phyloP scores from a whole-genome alignment of 2,888 invertebrate species.

The Athalia circularis region DNA sequence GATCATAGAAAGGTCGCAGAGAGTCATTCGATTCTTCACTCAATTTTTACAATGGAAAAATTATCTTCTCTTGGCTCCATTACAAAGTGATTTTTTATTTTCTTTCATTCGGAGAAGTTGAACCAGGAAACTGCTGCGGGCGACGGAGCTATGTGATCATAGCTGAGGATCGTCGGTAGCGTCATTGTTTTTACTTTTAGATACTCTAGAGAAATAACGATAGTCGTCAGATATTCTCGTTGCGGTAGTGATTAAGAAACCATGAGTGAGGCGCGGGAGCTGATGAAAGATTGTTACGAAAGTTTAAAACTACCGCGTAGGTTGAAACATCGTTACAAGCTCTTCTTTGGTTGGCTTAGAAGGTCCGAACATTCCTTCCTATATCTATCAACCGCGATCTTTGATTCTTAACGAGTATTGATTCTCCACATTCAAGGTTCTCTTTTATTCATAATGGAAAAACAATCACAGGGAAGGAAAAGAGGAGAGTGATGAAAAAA shows the following conservation, averaged over 20 bases:
- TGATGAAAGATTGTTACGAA: conserved; percentile 23
- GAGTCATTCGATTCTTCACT: background rate
- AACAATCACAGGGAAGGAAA: conserved; percentile 24
- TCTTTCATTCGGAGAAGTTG: background rate
- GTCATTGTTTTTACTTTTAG: conserved; percentile 13
- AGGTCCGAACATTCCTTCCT: conserved; percentile 7
- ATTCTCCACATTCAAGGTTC: conserved; percentile 37
- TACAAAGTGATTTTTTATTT: background rate
- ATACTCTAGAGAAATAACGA: background rate
- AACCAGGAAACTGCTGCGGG: background rate
- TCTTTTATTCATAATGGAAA: conserved; percentile 5
- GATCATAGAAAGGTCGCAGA: conserved; percentile 24
- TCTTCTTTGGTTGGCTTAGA: conserved; percentile 27
- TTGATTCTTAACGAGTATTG: conserved; percentile 25
- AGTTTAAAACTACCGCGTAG: conserved; percentile 17
- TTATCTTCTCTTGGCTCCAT: background rate
- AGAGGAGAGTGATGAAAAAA: background rate
- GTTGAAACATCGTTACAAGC: conserved; percentile 11
- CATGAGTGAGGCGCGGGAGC: background rate
- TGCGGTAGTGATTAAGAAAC: conserved; percentile 28
- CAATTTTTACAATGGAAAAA: background rate
- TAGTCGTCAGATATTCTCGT: conserved; percentile 19
- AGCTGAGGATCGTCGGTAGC: background rate
- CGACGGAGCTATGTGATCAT: background rate
- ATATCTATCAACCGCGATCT: conserved; percentile 9